These are phyloP conservation scores for Lepidonotus clava DNA, from an alignment of 2,888 invertebrate species.

Conservation along the genomic window DNA sequence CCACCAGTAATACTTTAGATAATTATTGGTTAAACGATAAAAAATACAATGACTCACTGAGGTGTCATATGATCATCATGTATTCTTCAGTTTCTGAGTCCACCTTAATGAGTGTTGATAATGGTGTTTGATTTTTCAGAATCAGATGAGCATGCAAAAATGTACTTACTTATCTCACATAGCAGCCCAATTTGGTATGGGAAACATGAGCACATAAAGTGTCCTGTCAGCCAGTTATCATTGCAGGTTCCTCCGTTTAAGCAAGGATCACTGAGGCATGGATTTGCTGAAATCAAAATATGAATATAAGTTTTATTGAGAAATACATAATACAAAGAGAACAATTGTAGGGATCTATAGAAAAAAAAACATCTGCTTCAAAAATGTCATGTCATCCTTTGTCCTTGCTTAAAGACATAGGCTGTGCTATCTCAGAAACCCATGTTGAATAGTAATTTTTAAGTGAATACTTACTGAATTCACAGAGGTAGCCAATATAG, in stretches of 20 bases:
- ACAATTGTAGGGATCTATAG: no score
- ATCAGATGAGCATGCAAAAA: no score
- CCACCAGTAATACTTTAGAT: no score
- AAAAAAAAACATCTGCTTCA: no score
- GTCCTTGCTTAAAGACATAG: not conserved
- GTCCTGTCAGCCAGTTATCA: not conserved
- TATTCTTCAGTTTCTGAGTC: no score
- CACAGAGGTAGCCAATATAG: not conserved
- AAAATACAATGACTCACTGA: no score
- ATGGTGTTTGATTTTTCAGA: no score
- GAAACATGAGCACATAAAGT: not conserved
- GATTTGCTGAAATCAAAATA: not conserved
- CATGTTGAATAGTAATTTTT: no score
- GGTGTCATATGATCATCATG: no score
- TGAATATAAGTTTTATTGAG: not conserved
- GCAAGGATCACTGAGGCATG: not conserved
- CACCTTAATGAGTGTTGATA: no score
- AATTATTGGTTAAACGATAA: no score
- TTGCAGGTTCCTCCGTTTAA: conserved; percentile 18
- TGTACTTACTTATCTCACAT: conserved; percentile 33
- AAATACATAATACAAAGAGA: not conserved
- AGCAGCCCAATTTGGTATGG: not conserved
- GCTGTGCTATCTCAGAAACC: not conserved
- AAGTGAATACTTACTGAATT: conserved; percentile 27
- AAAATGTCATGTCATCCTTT: no score